Conservation (phyloP, 2,797 vertebrate species). For the Meda fulgida region DNA sequence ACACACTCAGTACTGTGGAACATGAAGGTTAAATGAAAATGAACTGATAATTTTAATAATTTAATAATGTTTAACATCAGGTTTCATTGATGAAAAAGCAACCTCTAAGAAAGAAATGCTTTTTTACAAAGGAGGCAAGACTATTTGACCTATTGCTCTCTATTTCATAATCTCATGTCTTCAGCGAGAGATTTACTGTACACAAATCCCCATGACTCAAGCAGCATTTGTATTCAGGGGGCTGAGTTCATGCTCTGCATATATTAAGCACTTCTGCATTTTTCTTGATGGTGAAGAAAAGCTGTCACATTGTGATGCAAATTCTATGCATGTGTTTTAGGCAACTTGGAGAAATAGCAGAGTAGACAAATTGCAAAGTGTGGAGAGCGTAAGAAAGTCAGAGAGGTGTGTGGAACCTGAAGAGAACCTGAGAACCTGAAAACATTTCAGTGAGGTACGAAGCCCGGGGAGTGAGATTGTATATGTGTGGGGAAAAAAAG, state of each 20-base stretch:
- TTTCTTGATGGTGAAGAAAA: conserved; percentile 69
- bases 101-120: background rate
- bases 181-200: conserved; percentile 33
- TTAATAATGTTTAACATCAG: background rate
- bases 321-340: conserved; percentile 73
- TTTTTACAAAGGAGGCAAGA: background rate
- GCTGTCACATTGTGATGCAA: conserved; percentile 79
- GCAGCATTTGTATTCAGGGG: conserved; percentile 77
- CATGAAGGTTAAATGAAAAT: background rate
- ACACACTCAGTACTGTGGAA: background rate
- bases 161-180: conserved; percentile 30
- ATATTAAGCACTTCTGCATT: conserved; percentile 69
- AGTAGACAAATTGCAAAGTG: conserved; percentile 71
- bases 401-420: conserved; percentile 23
- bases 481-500: background rate
- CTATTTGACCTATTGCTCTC: conserved; percentile 9
- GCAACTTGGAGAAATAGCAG: conserved; percentile 71
- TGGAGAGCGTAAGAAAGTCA: conserved; percentile 50
- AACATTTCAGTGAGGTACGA: conserved; percentile 13
- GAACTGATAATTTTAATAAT: background rate
- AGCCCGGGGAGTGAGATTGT: background rate
- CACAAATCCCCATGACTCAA: conserved; percentile 21
- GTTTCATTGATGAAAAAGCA: background rate
- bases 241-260: conserved; percentile 65
- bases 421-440: background rate